Percentiles rank a stretch among this genome's conserved stretches.
Conservation (phyloP, 2,113 vertebrate species). For the Pao palembangensis region DNA sequence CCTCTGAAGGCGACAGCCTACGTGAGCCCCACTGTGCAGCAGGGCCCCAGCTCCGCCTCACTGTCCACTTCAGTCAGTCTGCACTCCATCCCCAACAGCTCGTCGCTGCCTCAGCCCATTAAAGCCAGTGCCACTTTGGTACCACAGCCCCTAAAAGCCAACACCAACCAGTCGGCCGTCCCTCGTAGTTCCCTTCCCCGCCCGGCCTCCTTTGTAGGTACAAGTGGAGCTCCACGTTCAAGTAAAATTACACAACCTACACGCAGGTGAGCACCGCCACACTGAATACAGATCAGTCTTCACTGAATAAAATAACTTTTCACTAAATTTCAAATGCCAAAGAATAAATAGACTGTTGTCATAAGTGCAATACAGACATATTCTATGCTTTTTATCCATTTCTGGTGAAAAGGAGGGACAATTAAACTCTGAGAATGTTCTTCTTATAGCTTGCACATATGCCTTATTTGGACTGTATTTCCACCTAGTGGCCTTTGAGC, state of each 20-base stretch:
- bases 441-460: no score
- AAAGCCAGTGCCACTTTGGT: conserved; percentile 78
- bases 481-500: no score
- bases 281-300: background rate
- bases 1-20: conserved; percentile 95
- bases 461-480: no score
- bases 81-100: conserved; percentile 79
- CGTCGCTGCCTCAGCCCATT: conserved; percentile 80
- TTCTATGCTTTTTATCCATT: no score
- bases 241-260: conserved; percentile 91
- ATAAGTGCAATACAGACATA: no score
- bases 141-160: conserved; percentile 79
- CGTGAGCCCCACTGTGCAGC: conserved; percentile 93
- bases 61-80: conserved; percentile 78
- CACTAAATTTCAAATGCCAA: background rate
- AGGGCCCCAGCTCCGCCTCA: conserved; percentile 73
- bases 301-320: background rate
- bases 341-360: no score
- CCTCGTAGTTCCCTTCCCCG: conserved; percentile 89
- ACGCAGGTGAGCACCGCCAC: conserved; percentile 79
- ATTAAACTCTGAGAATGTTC: no score
- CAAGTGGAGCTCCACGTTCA: conserved; percentile 80
- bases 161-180: conserved; percentile 53
- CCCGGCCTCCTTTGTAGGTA: conserved; percentile 84
- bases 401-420: no score